Evolutionary conservation across 2,888 invertebrate genomes (phyloP).

Genomic region (Agonopterix subpropinquella): DNA sequence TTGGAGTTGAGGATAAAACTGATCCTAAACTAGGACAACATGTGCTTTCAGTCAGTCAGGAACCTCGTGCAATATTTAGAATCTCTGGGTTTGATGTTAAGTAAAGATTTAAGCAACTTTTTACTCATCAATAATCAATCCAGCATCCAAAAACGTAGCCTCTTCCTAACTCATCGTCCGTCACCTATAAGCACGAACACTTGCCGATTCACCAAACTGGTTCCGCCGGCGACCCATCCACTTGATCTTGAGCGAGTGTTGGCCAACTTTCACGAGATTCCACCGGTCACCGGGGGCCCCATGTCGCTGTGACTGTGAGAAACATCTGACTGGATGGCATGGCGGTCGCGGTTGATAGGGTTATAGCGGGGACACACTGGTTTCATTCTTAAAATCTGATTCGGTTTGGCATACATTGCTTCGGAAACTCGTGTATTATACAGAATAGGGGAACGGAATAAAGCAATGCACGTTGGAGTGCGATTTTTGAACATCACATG

Average conservation of each 20-base stretch:
- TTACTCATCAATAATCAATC: too few relatives aligned
- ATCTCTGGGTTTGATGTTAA: too few relatives aligned
- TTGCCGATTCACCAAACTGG: conserved; percentile 59
- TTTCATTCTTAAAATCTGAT: neutral
- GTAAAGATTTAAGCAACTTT: too few relatives aligned
- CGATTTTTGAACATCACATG: too few relatives aligned
- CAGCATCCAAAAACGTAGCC: too few relatives aligned
- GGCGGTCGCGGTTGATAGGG: neutral
- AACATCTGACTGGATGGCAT: conserved; percentile 17
- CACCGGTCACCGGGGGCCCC: conserved; percentile 47
- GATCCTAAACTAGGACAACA: too few relatives aligned
- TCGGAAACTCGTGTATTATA: neutral
- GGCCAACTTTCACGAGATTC: conserved; percentile 74
- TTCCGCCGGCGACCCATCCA: conserved; percentile 46
- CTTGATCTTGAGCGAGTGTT: conserved; percentile 55
- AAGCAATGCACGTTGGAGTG: too few relatives aligned
- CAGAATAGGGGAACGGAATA: too few relatives aligned
- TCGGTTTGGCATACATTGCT: neutral
- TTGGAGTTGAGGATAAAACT: too few relatives aligned
- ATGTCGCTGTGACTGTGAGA: conserved; percentile 39
- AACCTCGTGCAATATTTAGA: too few relatives aligned
- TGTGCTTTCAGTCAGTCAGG: too few relatives aligned
- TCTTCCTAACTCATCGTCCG: conserved; percentile 25
- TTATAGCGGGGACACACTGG: neutral
- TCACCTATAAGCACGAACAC: conserved; percentile 27